Base-by-base conservation (phyloP, 2,888 invertebrate species). In the Lasioglossum pauxillum region DNA sequence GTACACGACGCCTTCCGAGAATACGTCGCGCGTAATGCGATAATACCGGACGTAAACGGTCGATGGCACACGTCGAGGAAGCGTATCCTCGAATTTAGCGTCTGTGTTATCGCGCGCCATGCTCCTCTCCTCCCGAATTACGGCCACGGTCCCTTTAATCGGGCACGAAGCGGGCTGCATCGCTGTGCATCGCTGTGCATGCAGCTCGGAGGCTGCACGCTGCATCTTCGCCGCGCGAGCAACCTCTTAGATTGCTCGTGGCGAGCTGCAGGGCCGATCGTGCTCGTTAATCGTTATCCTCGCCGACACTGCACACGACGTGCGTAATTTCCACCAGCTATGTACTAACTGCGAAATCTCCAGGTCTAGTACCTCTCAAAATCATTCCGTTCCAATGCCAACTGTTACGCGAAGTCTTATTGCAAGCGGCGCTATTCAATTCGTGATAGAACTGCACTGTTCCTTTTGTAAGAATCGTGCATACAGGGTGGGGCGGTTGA, bases 121-220 rank as follows among this genome's bases (percentile, higher is more conserved):
- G 64, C 76, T 73, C 44, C 44, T 77, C 35, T 81, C 86, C 78
- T 78, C 49, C 41, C 41, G 78, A 86, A 82, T 86, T 86, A 85
- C 67, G 82, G 67, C 71, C 82, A 64, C 67, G 38, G 60, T 44
- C 79, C 76, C 87, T 87, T 78, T 87, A 87, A 87, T 87, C 87
- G 80, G 35, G 69, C 5, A 31, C 80, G 86, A 87, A 83, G 83
- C 73, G 35, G 72, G 23, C 77, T 31, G 19, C 64, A 64, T 64
- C 31, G 64, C 16, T 31, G 64, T n/a, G 27, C 27, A n/a, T 5
- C 71, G n/a, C n/a, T 10, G 38, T 12, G 35, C n/a, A 57, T 57
- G 12, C 57, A 57, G n/a, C 10, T n/a, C n/a, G 12, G 12, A 57
- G 57, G n/a, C 1, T n/a, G 57, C 57, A n/a, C 1, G 57, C 12